Evolutionary conservation across 2,113 vertebrate genomes (phyloP).

Genomic region (Girardinichthys multiradiatus): DNA sequence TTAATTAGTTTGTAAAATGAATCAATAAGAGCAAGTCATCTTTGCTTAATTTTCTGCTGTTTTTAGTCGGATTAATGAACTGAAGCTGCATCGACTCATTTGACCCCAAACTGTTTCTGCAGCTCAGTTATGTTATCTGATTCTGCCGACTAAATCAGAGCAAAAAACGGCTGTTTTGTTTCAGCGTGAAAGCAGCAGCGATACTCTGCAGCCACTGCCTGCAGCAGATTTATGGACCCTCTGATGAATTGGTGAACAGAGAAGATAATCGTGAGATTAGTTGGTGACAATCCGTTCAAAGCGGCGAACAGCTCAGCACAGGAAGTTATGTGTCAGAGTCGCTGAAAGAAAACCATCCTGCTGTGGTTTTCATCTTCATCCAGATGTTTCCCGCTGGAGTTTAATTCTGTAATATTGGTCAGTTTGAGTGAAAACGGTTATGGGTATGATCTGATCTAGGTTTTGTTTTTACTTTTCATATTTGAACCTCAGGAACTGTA

Average conservation of each 20-base stretch:
- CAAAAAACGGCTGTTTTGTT: too few relatives aligned
- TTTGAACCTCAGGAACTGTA: neutral
- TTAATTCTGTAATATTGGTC: neutral
- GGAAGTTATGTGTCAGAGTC: conserved; percentile 5
- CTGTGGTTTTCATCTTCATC: neutral
- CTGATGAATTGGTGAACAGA: neutral
- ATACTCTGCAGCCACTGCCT: too few relatives aligned
- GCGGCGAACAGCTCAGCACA: conserved; percentile 21
- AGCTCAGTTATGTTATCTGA: too few relatives aligned
- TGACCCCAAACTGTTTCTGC: too few relatives aligned
- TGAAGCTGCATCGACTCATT: too few relatives aligned
- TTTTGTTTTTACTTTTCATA: neutral
- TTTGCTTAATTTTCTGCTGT: too few relatives aligned
- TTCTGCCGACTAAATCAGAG: too few relatives aligned
- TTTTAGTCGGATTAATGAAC: too few relatives aligned
- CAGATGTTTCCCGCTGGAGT: conserved; percentile 1
- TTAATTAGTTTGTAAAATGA: too few relatives aligned
- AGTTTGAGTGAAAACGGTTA: neutral
- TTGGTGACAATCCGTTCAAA: neutral
- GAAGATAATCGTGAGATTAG: neutral
- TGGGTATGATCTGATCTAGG: too few relatives aligned
- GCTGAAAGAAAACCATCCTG: neutral
- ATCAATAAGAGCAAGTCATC: too few relatives aligned
- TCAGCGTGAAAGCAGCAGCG: too few relatives aligned
- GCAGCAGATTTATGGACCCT: neutral